These are phyloP conservation scores for Ophion slaviceki DNA, from an alignment of 2,888 invertebrate species.

Conservation along the genomic window DNA sequence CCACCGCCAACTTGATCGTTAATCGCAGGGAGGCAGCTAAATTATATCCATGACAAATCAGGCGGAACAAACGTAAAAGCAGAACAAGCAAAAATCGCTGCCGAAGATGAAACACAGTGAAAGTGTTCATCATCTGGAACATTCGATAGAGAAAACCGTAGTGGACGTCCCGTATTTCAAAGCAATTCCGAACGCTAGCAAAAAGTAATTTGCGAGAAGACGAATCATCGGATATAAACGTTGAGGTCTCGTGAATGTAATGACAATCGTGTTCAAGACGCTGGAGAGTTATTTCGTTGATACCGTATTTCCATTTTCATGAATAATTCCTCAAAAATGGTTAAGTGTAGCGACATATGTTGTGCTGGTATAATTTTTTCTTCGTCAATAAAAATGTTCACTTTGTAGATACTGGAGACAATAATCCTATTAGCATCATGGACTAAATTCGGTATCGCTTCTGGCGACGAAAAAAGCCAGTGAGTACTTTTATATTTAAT, in stretches of 20 bases:
- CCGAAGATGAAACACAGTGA: constrained; percentile 64
- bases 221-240: constrained; percentile 72
- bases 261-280: constrained; percentile 40
- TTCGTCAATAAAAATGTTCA: constrained; percentile 12
- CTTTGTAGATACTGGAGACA: constrained; percentile 65
- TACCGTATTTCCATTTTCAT: neutral
- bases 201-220: neutral
- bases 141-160: constrained; percentile 23
- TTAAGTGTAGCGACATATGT: neutral
- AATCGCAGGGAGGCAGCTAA: neutral
- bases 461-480: constrained; percentile 72
- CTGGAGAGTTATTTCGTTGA: constrained; percentile 33
- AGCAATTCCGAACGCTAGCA: constrained; percentile 48
- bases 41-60: constrained; percentile 50
- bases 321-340: constrained; percentile 32
- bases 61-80: constrained; percentile 63
- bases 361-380: neutral
- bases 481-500: constrained; percentile 68
- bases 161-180: constrained; percentile 11
- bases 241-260: constrained; percentile 40
- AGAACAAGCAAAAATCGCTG: constrained; percentile 1
- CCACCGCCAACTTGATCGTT: neutral
- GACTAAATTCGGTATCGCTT: constrained; percentile 63
- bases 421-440: constrained; percentile 69
- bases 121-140: constrained; percentile 73